These are phyloP conservation scores for Drosophila carrolli DNA, from an alignment of 1,140 invertebrate genomes.

Conservation along the genomic window DNA sequence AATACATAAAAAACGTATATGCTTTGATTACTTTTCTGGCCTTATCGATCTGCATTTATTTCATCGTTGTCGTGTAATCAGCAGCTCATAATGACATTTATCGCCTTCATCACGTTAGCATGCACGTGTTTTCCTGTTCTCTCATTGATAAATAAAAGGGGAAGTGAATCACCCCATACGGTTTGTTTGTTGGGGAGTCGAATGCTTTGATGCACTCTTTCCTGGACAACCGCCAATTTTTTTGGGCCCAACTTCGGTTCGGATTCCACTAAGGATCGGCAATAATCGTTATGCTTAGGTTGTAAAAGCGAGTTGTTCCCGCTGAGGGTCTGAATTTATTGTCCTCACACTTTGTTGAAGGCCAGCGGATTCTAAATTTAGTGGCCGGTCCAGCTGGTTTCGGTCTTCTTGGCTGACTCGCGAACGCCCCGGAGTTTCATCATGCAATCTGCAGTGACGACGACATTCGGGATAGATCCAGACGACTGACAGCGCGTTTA, in stretches of 20 bases:
- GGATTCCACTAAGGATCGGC: constrained; percentile 14
- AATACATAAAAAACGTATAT: background rate
- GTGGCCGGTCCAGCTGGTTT: constrained; percentile 18
- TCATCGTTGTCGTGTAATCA: constrained; percentile 9
- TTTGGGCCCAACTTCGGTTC: background rate
- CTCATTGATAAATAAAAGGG: constrained; percentile 61
- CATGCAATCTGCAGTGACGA: constrained; percentile 48
- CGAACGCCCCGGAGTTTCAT: constrained; percentile 43
- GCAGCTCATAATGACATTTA: constrained; percentile 33
- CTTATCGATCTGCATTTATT: background rate
- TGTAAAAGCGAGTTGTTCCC: constrained; percentile 9
- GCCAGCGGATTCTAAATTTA: constrained; percentile 32
- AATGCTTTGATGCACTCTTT: constrained; percentile 17
- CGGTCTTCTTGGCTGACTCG: constrained; percentile 21
- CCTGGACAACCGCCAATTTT: constrained; percentile 7
- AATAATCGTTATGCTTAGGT: constrained; percentile 20
- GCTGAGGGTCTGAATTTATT: constrained; percentile 32
- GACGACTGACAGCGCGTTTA: constrained; percentile 59
- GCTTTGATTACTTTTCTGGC: background rate
- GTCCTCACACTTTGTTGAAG: constrained; percentile 12
- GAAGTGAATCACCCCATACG: constrained; percentile 41
- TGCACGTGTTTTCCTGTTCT: constrained; percentile 67
- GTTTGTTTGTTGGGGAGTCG: constrained; percentile 18
- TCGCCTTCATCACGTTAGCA: constrained; percentile 11
- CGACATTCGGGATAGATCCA: constrained; percentile 36